phyloP scores from a whole-genome alignment of 2,888 invertebrate genomes.

The Orthonevra nobilis region DNA sequence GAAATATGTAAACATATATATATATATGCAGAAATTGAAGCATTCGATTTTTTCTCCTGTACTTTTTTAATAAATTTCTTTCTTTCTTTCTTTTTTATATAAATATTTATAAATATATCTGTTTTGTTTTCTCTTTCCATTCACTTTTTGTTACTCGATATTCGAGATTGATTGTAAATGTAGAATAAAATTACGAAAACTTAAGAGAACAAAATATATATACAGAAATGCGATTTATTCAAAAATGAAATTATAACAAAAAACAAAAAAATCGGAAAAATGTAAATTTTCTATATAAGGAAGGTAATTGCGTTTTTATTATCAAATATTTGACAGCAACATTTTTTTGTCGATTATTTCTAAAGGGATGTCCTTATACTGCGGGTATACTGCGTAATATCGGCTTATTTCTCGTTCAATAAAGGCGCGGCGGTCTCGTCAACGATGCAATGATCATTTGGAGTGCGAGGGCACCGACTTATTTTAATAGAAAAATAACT shows the following conservation, averaged over 20 bases:
- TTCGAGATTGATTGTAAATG: conserved; percentile 71
- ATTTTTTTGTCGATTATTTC: too few relatives aligned
- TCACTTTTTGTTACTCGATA: conserved; percentile 71
- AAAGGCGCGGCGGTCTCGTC: too few relatives aligned
- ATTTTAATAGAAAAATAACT: too few relatives aligned
- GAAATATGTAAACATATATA: too few relatives aligned
- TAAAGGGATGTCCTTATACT: too few relatives aligned
- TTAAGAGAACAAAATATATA: conserved; percentile 72
- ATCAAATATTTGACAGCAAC: too few relatives aligned
- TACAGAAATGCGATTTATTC: conserved; percentile 74
- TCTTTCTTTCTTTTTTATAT: conserved; percentile 14
- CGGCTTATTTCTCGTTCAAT: too few relatives aligned
- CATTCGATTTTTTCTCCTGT: conserved; percentile 29
- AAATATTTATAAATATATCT: conserved; percentile 53
- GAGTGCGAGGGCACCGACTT: too few relatives aligned
- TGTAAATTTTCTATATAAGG: conserved; percentile 66
- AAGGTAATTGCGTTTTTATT: conserved; percentile 30
- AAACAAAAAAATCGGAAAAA: conserved; percentile 33
- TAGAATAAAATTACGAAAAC: conserved; percentile 63
- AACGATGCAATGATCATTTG: too few relatives aligned
- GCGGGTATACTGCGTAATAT: too few relatives aligned
- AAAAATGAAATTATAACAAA: conserved; percentile 69
- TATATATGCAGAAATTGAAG: conserved; percentile 17
- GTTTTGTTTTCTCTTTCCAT: conserved; percentile 36
- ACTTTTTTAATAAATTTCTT: too few relatives aligned